Base-by-base conservation (phyloP, 2,113 vertebrate genomes). In the Sitta europaea region DNA sequence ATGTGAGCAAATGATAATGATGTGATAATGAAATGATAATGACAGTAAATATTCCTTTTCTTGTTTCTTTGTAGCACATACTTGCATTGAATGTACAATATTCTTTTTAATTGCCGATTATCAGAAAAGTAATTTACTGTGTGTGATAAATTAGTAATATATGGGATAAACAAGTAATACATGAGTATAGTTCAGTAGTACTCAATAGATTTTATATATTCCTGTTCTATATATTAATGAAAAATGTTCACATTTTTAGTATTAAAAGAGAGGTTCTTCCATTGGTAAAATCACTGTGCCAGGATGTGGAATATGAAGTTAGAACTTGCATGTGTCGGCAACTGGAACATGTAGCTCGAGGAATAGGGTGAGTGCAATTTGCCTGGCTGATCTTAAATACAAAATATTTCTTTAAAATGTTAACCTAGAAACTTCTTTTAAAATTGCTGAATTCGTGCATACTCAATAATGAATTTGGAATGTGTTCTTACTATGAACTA, bases 251-350 rank as follows among this genome's bases (percentile, higher is more conserved):
- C 18, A 20, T 77, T 91, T 90, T 96, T 96, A 99, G 99, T 93
- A 97, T 99, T 95, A 99, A 99, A 96, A 98, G 98, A 95, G 99
- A 99, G 92, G 98, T 99, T 94, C 97, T 99, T 96, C 99, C 99
- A 4, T 71, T 99, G 96, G 98, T 99, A 93, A 99, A 98, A 90
- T 99, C 99, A 45, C 96, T 99, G 63, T 99, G 99, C 97, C 99
- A 98, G 95, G 99, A 99, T 70, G 98, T 98, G 76, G 99, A 99
- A 88, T 98, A 98, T 51, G 99, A 99, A 98, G 99, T 99, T 62
- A 98, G 99, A 96, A 98, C 98, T 82, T 99, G 98, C 75, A 99
- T 99, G 98, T 99, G 99, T 95, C 98, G 97, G 63, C 99, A 99
- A 31, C 97, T 99, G 97, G 99, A 99, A 97, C 98, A 97, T 82